phyloP scores from a whole-genome alignment of 2,888 invertebrate species.

The Xestobium rufovillosum region DNA sequence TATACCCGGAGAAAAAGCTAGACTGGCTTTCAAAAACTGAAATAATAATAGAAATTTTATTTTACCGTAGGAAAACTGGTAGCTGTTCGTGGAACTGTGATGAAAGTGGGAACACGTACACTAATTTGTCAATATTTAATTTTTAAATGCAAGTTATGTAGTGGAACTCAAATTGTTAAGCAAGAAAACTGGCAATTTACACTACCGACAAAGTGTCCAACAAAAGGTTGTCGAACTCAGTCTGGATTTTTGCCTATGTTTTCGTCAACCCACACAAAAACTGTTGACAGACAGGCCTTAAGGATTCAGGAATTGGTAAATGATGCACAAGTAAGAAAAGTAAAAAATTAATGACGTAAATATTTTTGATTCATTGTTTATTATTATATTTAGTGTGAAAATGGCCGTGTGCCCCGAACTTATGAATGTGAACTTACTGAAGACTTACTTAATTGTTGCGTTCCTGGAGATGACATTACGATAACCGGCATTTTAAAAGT shows the following conservation, averaged over 20 bases:
- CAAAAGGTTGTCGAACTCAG: constrained; percentile 49
- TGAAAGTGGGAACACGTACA: constrained; percentile 67
- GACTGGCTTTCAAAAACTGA: no score
- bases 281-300: constrained; percentile 72
- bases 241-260: constrained; percentile 57
- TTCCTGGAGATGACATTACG: constrained; percentile 83
- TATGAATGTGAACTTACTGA: constrained; percentile 80
- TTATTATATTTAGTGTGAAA: constrained; percentile 48
- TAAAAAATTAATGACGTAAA: no score
- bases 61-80: constrained; percentile 75
- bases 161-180: constrained; percentile 55
- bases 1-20: no score
- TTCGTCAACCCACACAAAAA: constrained; percentile 63
- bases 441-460: constrained; percentile 75
- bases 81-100: constrained; percentile 77
- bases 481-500: constrained; percentile 82
- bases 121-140: constrained; percentile 69
- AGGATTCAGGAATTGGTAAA: constrained; percentile 71
- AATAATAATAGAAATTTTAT: no score
- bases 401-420: constrained; percentile 66
- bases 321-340: constrained; percentile 53
- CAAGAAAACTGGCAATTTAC: constrained; percentile 57
- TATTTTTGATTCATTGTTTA: background rate
- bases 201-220: constrained; percentile 51
- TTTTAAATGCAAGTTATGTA: constrained; percentile 67